Base-by-base conservation (phyloP, 1,140 invertebrate genomes). In the Atta cephalotes region DNA sequence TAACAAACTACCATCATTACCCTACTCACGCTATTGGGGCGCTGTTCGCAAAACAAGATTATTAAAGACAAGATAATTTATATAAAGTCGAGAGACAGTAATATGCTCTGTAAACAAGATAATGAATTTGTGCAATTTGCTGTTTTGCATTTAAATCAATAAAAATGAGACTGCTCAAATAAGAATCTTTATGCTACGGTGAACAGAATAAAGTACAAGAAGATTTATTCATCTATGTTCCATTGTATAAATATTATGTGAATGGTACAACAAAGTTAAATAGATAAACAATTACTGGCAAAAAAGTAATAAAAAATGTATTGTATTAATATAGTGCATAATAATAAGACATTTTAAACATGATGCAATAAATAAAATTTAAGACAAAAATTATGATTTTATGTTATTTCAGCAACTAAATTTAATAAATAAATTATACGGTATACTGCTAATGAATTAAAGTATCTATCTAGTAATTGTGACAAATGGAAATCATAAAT, bases 1-100 rank as follows among this genome's bases (percentile, higher is more conserved):
- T 45, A 45, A 49, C 12, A 51, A 84, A 81, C 35, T 72, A 63
- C 21, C 79, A 56, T 58, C 77, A 16, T 89, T 77, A 89, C 16
- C 49, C 70, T 28, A 53, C 68, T 70, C 78, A 63, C 60, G 86
- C 58, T 39, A 72, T 58, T 49, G 58, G 10, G 65, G 65, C 51
- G 35, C 45, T 68, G 25, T 58, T 85, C 35, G 39, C 58, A 56
- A 62, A 78, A 84, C 79, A 49, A 60, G 66, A 85, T 89, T 87
- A 71, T 88, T 85, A 88, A 74, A 63, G 21, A 65, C 45, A 53
- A 66, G 21, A 70, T 65, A 51, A 89, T 89, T 89, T 89, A 70
- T 81, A 51, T 31, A 78, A 85, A 70, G 7, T n/a, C 18, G 0
- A 49, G n/a, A 25, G 25, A n/a, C 10, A 14, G 45, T 45, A 25